Evolutionary conservation across 2,113 vertebrate species (phyloP).

Genomic region (Rhinogobius similis): DNA sequence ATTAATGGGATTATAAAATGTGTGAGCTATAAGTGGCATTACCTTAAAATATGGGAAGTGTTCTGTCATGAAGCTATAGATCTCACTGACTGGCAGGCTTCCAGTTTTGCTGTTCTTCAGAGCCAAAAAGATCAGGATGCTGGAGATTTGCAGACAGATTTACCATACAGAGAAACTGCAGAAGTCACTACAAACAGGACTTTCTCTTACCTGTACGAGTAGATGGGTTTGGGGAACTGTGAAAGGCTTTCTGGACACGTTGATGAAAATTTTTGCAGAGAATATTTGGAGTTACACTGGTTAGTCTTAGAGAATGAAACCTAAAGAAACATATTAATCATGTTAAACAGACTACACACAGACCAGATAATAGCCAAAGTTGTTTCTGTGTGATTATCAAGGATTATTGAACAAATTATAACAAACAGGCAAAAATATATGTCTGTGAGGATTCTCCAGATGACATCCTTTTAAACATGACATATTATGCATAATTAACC

Average conservation of each 20-base stretch:
- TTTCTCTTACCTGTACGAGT: conserved; percentile 91
- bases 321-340: conserved; percentile 60
- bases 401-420: no score
- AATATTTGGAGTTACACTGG: conserved; percentile 79
- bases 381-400: no score
- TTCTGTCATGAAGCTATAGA: conserved; percentile 99
- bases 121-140: conserved; percentile 99
- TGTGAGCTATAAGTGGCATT: conserved; percentile 16
- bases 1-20: background rate
- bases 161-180: background rate
- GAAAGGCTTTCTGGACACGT: conserved; percentile 75
- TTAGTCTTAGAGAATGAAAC: conserved; percentile 80
- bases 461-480: no score
- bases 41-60: conserved; percentile 99
- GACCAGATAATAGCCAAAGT: no score
- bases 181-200: background rate
- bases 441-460: no score
- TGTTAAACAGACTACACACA: background rate
- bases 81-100: conserved; percentile 96
- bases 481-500: no score
- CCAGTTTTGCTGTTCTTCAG: conserved; percentile 96
- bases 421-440: no score
- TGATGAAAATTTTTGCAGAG: conserved; percentile 81
- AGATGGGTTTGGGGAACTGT: conserved; percentile 95
- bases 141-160: conserved; percentile 58